phyloP scores from a whole-genome alignment of 2,113 vertebrate species.

The Pimephales promelas region DNA sequence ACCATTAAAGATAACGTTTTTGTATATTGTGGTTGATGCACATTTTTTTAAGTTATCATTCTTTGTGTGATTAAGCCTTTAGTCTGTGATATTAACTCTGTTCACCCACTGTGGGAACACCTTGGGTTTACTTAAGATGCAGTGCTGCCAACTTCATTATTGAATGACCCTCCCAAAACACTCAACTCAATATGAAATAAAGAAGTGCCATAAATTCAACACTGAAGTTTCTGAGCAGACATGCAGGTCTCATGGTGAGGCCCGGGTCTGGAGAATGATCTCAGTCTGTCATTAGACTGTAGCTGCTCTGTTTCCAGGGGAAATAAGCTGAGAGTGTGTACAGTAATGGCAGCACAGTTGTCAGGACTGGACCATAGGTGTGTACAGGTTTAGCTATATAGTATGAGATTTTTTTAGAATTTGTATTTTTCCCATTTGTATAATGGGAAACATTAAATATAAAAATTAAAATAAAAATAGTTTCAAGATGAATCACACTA shows the following conservation, averaged over 20 bases:
- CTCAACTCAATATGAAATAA: not conserved
- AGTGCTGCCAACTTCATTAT: slow-evolving; percentile 6
- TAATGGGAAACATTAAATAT: not conserved
- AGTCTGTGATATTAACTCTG: not conserved
- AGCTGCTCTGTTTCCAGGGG: not conserved
- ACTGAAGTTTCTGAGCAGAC: not conserved
- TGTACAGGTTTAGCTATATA: not conserved
- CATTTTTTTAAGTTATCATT: too few species aligned
- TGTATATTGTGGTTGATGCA: too few species aligned
- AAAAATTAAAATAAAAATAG: not conserved
- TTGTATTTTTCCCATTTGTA: not conserved
- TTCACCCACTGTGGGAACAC: not conserved
- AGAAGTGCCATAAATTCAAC: not conserved
- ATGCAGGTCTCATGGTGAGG: not conserved
- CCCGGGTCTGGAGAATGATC: not conserved
- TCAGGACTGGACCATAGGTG: not conserved
- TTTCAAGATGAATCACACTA: not conserved
- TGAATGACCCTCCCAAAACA: not conserved
- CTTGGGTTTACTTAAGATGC: not conserved
- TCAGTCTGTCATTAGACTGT: not conserved
- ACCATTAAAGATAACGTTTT: too few species aligned
- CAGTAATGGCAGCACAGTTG: not conserved
- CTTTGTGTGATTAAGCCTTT: not conserved
- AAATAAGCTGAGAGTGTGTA: not conserved
- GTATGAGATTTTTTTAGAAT: not conserved